Evolutionary conservation across 2,113 vertebrate species (phyloP).

Genomic region (Tylochromis polylepis): DNA sequence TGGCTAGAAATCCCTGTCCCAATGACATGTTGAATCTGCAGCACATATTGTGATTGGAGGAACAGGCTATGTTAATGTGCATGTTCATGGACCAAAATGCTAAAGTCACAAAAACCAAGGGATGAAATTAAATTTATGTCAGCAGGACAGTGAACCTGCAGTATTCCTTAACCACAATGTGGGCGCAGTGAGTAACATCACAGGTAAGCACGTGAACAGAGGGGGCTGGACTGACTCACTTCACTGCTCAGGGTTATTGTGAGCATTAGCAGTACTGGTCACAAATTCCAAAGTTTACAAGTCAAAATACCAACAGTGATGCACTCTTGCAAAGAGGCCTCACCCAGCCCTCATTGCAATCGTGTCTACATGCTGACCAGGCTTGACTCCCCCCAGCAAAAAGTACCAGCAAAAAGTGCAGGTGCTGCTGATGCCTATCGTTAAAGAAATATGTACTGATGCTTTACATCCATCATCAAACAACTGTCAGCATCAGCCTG

Average conservation of each 20-base stretch:
- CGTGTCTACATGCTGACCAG: slow-evolving; percentile 3
- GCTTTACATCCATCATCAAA: neutral
- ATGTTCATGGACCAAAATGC: neutral
- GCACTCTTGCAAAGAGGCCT: slow-evolving; percentile 15
- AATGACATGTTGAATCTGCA: slow-evolving; percentile 35
- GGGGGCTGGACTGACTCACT: slow-evolving; percentile 18
- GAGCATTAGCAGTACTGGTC: slow-evolving; percentile 22
- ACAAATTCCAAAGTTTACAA: slow-evolving; percentile 53
- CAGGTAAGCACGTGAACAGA: slow-evolving; percentile 30
- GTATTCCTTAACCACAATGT: neutral
- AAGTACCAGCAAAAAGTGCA: slow-evolving; percentile 8
- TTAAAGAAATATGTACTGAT: neutral
- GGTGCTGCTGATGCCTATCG: neutral
- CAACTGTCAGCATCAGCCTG: neutral
- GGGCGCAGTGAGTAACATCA: slow-evolving; percentile 15
- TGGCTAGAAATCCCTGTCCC: slow-evolving; percentile 1
- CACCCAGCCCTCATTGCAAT: neutral
- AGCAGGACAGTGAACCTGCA: neutral
- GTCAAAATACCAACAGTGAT: slow-evolving; percentile 45
- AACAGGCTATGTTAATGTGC: neutral
- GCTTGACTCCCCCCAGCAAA: neutral
- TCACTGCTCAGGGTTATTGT: slow-evolving; percentile 19
- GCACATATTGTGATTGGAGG: neutral
- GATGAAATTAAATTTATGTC: neutral
- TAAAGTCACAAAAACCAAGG: neutral